Evolutionary conservation across 1,140 invertebrate species (phyloP), one percentile per base, ranked within the genome.

Genomic region (Lysiphlebus fabarum): DNA sequence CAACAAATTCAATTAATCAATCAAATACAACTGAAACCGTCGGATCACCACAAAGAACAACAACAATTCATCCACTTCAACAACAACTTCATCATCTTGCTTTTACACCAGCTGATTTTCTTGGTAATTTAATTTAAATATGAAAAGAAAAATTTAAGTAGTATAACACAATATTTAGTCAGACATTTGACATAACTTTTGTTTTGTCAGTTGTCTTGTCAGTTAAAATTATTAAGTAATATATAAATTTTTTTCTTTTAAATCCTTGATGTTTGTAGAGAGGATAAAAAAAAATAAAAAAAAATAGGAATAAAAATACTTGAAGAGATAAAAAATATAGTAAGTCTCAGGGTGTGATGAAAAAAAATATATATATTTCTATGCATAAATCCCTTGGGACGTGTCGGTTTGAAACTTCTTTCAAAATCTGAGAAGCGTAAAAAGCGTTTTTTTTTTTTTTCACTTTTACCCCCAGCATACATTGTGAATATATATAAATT

Each of bases 21-120:
- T 66, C 61, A 17, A 37, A 41, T 53, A n/a, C 49, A 8, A 61
- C 64, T 5, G 71, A 73, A 12, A 50, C 62, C 53, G 62, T 72
- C 12, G 69, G 67, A 2, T 63, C 62, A 33, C 60, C 65, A 17
- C 63, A 65, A 7, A 60, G 63, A 62, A 68, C 65, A 55, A 53
- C 66, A 8, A 64, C 61, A 38, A 72, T 71, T 6, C 79, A 71
- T 67, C 81, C 70, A 10, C 67, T 78, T 10, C 77, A 79, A 37
- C 76, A 79, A 45, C 77, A 79, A 78, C 53, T 87, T 77, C 78
- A 86, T 80, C 76, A 83, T 77, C 70, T 83, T 78, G 65, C 85
- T 72, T 75, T 85, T 68, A 81, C 83, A 1, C 81, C 84, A 7
- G 85, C 86, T 0, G 89, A 91, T 70, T 88, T 91, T 68, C 82